A percentile compares a stretch with the other conserved stretches of the same genome.
These are phyloP conservation scores for Thamnophis elegans DNA, from an alignment of 2,797 vertebrate species.

Conservation along the genomic window DNA sequence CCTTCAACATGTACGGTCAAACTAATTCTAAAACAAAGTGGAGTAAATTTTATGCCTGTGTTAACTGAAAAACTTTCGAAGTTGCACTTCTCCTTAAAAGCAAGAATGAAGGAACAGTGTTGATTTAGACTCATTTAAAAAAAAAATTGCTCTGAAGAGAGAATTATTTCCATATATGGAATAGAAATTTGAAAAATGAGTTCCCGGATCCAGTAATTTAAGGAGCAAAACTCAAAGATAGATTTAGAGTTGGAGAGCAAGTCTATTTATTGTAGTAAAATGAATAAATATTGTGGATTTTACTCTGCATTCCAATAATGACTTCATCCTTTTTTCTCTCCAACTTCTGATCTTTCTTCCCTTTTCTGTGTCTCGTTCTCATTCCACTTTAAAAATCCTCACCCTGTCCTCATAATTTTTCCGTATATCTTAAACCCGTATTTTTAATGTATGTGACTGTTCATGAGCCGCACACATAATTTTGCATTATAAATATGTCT, in stretches of 20 bases:
- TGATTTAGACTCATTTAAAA: not conserved
- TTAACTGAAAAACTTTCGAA: slow-evolving; percentile 32
- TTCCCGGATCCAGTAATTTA: slow-evolving; percentile 29
- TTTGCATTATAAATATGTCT: slow-evolving; percentile 44
- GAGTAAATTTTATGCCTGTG: not conserved
- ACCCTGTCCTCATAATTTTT: slow-evolving; percentile 28
- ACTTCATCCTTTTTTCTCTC: slow-evolving; percentile 1
- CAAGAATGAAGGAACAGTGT: not conserved
- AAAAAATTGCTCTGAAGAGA: slow-evolving; percentile 2
- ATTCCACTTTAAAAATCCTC: slow-evolving; percentile 9
- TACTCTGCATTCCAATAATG: slow-evolving; percentile 31
- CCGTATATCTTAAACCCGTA: slow-evolving; percentile 45
- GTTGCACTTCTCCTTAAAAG: not conserved
- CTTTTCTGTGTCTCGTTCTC: slow-evolving; percentile 17
- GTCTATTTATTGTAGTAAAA: slow-evolving; percentile 15
- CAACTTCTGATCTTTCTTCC: slow-evolving; percentile 13
- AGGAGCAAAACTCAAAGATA: slow-evolving; percentile 21
- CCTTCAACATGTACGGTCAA: slow-evolving; percentile 40
- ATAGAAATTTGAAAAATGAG: slow-evolving; percentile 13
- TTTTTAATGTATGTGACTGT: slow-evolving; percentile 40
- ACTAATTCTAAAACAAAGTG: slow-evolving; percentile 45
- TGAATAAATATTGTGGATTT: slow-evolving; percentile 30
- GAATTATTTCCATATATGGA: slow-evolving; percentile 46
- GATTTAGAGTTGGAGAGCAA: slow-evolving; percentile 36
- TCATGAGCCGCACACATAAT: slow-evolving; percentile 41